These are phyloP conservation scores for Pseudococcus longispinus DNA, from an alignment of 2,888 invertebrate genomes.

Conservation along the genomic window DNA sequence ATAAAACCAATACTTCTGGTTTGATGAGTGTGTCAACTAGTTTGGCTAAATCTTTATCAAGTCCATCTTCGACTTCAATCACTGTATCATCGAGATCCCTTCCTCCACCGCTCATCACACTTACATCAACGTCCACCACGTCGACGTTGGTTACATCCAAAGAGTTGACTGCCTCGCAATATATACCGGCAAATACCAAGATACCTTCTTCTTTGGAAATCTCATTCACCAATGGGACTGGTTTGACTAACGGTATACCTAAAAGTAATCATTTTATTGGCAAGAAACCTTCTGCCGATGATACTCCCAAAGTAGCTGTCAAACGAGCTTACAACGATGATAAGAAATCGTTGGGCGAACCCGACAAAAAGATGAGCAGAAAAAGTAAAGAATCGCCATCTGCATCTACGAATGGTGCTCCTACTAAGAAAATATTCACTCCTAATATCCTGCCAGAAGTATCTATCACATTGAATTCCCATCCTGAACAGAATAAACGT, in stretches of 20 bases:
- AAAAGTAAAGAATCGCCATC: not conserved
- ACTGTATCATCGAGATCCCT: not conserved
- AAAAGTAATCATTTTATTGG: not conserved
- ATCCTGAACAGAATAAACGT: conserved; percentile 51
- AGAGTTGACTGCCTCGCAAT: not conserved
- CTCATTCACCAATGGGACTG: not conserved
- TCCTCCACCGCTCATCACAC: conserved; percentile 35
- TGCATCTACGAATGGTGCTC: not conserved
- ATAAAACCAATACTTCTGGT: not conserved
- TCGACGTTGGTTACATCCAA: not conserved
- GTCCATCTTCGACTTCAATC: conserved; percentile 4
- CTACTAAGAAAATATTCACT: conserved; percentile 45
- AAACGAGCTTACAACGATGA: not conserved
- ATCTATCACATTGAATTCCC: conserved; percentile 50
- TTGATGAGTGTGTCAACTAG: not conserved
- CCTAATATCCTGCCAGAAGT: conserved; percentile 48
- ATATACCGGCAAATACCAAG: conserved; percentile 28
- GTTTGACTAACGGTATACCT: not conserved
- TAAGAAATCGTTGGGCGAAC: not conserved
- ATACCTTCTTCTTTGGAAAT: conserved; percentile 53
- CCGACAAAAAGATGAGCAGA: not conserved
- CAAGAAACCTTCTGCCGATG: not conserved
- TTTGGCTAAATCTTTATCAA: not conserved
- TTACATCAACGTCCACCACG: not conserved
- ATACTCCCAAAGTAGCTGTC: not conserved